These are phyloP conservation scores for Malurus leucopterus DNA, from an alignment of 2,797 vertebrate species.

Conservation along the genomic window DNA sequence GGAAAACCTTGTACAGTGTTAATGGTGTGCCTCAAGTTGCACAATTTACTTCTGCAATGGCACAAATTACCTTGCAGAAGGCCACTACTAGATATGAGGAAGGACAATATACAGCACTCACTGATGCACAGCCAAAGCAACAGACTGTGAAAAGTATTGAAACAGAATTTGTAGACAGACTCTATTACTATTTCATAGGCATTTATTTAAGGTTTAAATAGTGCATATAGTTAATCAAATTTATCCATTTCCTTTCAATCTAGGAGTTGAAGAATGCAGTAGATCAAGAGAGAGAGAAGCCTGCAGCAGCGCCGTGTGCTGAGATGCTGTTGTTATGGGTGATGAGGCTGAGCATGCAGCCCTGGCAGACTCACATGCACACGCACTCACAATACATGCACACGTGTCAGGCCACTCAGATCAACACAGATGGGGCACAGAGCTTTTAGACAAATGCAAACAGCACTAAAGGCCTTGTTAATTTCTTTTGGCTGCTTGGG, in stretches of 20 bases:
- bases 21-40: conserved; percentile 3
- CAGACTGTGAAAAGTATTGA: background rate
- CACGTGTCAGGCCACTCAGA: background rate
- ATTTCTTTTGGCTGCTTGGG: background rate
- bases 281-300: background rate
- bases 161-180: background rate
- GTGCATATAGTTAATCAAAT: background rate
- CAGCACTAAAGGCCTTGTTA: background rate
- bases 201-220: background rate
- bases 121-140: background rate
- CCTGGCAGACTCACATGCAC: background rate
- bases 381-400: background rate
- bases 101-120: background rate
- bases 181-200: background rate
- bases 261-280: background rate
- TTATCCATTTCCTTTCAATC: background rate
- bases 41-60: conserved; percentile 1
- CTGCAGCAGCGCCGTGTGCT: background rate
- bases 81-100: background rate
- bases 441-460: background rate
- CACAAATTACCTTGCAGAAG: conserved; percentile 19
- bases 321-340: background rate
- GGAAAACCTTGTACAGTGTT: conserved; percentile 14
- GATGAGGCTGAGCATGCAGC: background rate
- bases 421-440: background rate